phyloP scores from a whole-genome alignment of 1,140 invertebrate species.

The Aphidius gifuensis region DNA sequence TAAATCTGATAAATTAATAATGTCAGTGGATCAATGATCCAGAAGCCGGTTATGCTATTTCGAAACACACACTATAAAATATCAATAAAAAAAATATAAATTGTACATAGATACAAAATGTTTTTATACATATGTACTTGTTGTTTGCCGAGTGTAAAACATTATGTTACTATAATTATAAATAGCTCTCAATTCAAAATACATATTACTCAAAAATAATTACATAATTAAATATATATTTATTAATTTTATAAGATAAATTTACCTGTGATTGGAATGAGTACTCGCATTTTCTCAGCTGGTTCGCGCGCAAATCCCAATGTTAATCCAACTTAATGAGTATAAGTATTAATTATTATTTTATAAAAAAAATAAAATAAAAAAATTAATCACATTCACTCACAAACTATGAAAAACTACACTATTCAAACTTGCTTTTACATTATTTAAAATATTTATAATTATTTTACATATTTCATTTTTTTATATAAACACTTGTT shows the following conservation, averaged over 20 bases:
- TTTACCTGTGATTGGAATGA: slow-evolving; percentile 40
- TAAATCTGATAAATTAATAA: slow-evolving; percentile 5
- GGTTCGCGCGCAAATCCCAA: slow-evolving; percentile 13
- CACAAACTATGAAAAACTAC: no score
- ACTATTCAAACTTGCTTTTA: no score
- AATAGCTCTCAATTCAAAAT: no score
- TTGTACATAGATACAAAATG: neutral
- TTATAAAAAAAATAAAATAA: neutral
- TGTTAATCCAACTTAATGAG: slow-evolving; percentile 4
- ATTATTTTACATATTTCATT: no score
- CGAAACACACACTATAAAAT: no score
- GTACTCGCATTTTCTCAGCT: slow-evolving; percentile 19
- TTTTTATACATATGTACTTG: no score
- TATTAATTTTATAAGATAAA: slow-evolving; percentile 9
- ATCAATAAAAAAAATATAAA: neutral
- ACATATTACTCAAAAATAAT: neutral
- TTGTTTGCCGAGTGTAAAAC: no score
- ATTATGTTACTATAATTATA: no score
- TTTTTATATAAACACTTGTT: no score
- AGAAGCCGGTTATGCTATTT: neutral
- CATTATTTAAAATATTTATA: no score
- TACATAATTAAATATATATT: neutral
- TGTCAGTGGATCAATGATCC: slow-evolving; percentile 15
- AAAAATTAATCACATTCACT: no score
- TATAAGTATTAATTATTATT: neutral